Evolutionary conservation across 2,113 vertebrate species (phyloP).

Genomic region (Phrynosoma platyrhinos): DNA sequence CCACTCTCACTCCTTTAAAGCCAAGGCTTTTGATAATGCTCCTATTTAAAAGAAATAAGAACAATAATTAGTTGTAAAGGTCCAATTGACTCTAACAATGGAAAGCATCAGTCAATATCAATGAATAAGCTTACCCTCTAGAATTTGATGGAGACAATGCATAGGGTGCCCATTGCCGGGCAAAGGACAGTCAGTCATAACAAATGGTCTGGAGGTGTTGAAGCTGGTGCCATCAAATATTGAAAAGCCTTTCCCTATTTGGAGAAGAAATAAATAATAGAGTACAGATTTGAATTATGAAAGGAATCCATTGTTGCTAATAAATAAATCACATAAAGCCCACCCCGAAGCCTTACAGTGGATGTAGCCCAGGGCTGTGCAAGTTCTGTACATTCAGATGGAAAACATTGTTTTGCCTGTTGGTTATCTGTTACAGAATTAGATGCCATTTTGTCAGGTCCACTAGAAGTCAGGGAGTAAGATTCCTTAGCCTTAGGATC

Average conservation of each 20-base stretch:
- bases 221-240: conserved; percentile 24
- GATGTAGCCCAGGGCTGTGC: not conserved
- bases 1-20: not conserved
- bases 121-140: not conserved
- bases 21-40: not conserved
- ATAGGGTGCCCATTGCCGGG: not conserved
- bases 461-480: not conserved
- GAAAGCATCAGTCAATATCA: fast-evolving
- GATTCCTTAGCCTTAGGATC: not conserved
- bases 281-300: conserved; percentile 4
- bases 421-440: not conserved
- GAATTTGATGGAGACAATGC: not conserved
- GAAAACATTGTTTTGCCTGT: not conserved
- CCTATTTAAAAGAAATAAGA: not conserved
- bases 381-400: not conserved
- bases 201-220: not conserved
- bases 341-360: not conserved
- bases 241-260: conserved; percentile 17
- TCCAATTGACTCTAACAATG: not conserved
- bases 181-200: not conserved
- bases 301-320: conserved; percentile 25
- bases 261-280: conserved; percentile 16
- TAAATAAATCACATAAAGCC: conserved; percentile 3
- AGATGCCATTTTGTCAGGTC: not conserved
- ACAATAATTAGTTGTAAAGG: not conserved